Base-by-base conservation (phyloP, 53 echinoderm and acorn worm genomes). In the Hippasteria phrygiana region DNA sequence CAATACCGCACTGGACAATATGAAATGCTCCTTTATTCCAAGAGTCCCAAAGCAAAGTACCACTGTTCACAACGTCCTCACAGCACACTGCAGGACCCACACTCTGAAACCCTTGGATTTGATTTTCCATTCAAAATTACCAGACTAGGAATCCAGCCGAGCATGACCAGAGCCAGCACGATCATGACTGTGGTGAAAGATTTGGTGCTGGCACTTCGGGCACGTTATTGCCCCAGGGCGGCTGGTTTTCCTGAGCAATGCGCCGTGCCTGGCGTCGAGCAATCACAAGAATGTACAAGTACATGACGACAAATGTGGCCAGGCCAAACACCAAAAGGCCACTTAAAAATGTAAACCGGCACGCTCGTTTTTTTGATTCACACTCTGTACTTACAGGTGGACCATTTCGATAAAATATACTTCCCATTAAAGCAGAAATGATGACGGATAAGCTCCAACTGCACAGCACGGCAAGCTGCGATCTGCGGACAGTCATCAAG, bases 71-170 rank as follows among this genome's bases (percentile, higher is more conserved):
- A n/a, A n/a, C n/a, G n/a, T n/a, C n/a, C n/a, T n/a, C n/a, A n/a
- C n/a, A n/a, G n/a, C n/a, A n/a, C n/a, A n/a, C n/a, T n/a, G n/a
- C n/a, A n/a, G n/a, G n/a, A n/a, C n/a, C n/a, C n/a, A n/a, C n/a
- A n/a, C n/a, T n/a, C n/a, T n/a, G n/a, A n/a, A n/a, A n/a, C n/a
- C n/a, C n/a, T n/a, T n/a, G n/a, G n/a, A n/a, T n/a, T n/a, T n/a
- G n/a, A n/a, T n/a, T n/a, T n/a, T n/a, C n/a, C n/a, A n/a, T n/a
- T n/a, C n/a, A n/a, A n/a, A n/a, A n/a, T n/a, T n/a, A n/a, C n/a
- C n/a, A n/a, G n/a, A n/a, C n/a, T n/a, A n/a, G 75, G 75, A 48
- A 75, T 3, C 75, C 75, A 75, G 16, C 75, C 50, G 14, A 75
- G 18, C 11, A 48, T 2, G 11, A 75, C 29, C 3, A 50, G 12